These are phyloP conservation scores for Monarcha castaneiventris DNA, from an alignment of 2,113 vertebrate species.

Conservation along the genomic window DNA sequence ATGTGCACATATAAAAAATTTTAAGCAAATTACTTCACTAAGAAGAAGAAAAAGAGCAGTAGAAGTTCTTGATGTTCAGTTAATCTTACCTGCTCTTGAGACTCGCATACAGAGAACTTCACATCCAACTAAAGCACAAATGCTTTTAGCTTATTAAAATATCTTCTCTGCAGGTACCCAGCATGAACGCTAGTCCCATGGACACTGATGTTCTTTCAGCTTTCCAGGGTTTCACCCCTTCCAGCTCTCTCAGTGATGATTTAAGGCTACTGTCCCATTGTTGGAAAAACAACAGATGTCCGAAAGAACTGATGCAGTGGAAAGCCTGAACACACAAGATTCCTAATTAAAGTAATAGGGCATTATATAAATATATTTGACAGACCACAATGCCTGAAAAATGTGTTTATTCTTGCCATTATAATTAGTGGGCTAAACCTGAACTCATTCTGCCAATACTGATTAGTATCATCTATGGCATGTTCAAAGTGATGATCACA, in stretches of 20 bases:
- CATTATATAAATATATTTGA: not conserved
- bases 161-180: not conserved
- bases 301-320: not conserved
- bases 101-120: not conserved
- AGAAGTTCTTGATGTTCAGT: not conserved
- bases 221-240: not conserved
- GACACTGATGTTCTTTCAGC: not conserved
- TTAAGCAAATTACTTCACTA: not conserved
- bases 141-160: not conserved
- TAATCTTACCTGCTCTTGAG: not conserved
- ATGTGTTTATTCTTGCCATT: constrained; percentile 1
- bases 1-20: not conserved
- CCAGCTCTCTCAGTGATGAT: not conserved
- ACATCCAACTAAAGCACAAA: not conserved
- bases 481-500: not conserved
- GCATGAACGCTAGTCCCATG: not conserved
- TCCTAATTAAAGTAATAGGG: constrained; percentile 33
- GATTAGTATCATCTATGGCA: not conserved
- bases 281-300: constrained; percentile 31
- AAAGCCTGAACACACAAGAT: not conserved
- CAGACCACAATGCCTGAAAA: not conserved
- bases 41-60: not conserved
- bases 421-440: constrained; percentile 10
- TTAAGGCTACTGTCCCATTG: not conserved
- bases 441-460: constrained; percentile 53